Evolutionary conservation across 2,113 vertebrate genomes (phyloP).

Genomic region (Istiophorus platypterus): DNA sequence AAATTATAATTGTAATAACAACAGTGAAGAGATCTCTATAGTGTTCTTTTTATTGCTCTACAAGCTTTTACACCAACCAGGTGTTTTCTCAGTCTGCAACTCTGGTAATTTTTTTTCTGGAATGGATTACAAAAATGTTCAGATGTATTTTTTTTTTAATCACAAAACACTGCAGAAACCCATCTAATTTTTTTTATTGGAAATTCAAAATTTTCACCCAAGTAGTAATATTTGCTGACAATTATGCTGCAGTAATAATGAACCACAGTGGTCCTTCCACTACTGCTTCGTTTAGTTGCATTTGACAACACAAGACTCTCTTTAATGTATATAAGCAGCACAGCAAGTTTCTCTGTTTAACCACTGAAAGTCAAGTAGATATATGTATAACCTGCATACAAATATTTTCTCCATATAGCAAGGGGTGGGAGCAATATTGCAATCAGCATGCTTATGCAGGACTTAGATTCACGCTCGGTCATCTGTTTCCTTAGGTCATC

Average conservation of each 20-base stretch:
- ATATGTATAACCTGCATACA: conserved; percentile 58
- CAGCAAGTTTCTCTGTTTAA: conserved; percentile 29
- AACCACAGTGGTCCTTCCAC: conserved; percentile 11
- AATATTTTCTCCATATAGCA: conserved; percentile 10
- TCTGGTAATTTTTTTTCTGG: not conserved
- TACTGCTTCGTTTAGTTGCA: not conserved
- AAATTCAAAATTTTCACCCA: too few species aligned
- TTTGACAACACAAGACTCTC: conserved; percentile 8
- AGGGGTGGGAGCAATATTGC: not conserved
- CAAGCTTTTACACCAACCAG: not conserved
- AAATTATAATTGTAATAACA: not conserved
- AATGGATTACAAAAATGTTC: not conserved
- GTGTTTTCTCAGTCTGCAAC: not conserved
- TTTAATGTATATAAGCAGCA: conserved; percentile 12
- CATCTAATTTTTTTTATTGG: too few species aligned
- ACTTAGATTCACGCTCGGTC: conserved; percentile 31
- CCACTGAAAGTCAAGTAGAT: conserved; percentile 22
- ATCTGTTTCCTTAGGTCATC: conserved; percentile 41
- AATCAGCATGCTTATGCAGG: conserved; percentile 44
- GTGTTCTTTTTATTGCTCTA: not conserved
- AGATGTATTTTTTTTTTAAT: not conserved
- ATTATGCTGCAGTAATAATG: conserved; percentile 36
- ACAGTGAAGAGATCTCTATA: not conserved
- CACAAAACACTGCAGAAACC: not conserved
- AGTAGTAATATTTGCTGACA: conserved; percentile 38